Conservation (phyloP, 2,888 invertebrate genomes). For the Leptinotarsa haldemani region DNA sequence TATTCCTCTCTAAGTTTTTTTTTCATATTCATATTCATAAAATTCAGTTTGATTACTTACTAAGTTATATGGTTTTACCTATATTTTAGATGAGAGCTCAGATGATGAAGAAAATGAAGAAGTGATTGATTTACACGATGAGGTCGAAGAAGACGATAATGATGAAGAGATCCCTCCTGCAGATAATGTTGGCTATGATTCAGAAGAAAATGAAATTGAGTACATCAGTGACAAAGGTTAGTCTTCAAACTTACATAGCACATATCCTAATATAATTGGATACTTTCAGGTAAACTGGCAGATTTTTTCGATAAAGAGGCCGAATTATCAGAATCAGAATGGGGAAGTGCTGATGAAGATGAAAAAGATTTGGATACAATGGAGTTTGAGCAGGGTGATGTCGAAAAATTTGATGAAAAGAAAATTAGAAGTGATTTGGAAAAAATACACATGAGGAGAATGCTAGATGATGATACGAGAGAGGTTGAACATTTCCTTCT, state of each 20-base stretch:
- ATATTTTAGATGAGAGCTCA: slow-evolving; percentile 62
- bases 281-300: slow-evolving; percentile 63
- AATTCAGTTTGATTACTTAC: too few relatives aligned
- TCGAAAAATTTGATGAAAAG: slow-evolving; percentile 85
- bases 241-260: not conserved
- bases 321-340: slow-evolving; percentile 91
- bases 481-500: slow-evolving; percentile 69
- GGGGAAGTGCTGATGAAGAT: slow-evolving; percentile 90
- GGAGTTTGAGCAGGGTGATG: slow-evolving; percentile 87
- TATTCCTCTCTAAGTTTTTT: too few relatives aligned
- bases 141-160: slow-evolving; percentile 50
- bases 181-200: slow-evolving; percentile 78
- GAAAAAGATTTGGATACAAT: slow-evolving; percentile 82
- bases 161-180: slow-evolving; percentile 51
- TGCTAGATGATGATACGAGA: slow-evolving; percentile 88
- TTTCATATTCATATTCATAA: too few relatives aligned
- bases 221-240: slow-evolving; percentile 40
- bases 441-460: slow-evolving; percentile 86
- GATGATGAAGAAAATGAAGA: slow-evolving; percentile 56
- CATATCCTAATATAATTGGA: slow-evolving; percentile 16
- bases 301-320: slow-evolving; percentile 92
- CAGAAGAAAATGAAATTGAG: slow-evolving; percentile 83
- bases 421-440: slow-evolving; percentile 82
- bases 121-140: slow-evolving; percentile 60
- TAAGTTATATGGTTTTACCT: not conserved